A percentile compares a stretch with the other conserved stretches of the same genome.
These are phyloP conservation scores for Chelon labrosus DNA, from an alignment of 2,797 vertebrate species.

Conservation along the genomic window DNA sequence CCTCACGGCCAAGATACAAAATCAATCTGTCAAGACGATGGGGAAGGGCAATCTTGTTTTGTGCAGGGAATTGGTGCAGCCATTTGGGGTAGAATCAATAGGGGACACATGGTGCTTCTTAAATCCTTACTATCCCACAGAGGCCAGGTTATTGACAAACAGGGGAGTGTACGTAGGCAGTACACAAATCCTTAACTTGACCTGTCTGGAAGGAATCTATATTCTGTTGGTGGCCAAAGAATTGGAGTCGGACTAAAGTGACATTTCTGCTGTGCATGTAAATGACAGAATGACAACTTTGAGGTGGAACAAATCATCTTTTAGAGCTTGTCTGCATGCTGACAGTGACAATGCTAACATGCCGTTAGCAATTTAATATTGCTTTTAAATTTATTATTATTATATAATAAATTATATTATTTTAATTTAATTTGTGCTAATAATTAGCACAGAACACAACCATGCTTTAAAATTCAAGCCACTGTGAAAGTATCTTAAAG, in stretches of 20 bases:
- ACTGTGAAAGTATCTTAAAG: no score
- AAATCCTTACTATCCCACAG: conserved; percentile 69
- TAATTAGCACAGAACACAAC: no score
- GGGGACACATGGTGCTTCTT: conserved; percentile 72
- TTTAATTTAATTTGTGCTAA: no score
- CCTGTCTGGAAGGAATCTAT: conserved; percentile 45
- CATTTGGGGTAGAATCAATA: conserved; percentile 79
- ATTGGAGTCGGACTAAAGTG: conserved; percentile 12
- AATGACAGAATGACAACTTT: not conserved
- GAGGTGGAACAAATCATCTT: no score
- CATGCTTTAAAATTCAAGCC: no score
- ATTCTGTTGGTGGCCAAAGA: conserved; percentile 31
- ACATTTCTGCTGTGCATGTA: conserved; percentile 17
- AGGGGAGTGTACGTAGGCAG: conserved; percentile 29
- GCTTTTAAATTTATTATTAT: no score
- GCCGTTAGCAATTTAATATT: no score
- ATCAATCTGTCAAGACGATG: conserved; percentile 74
- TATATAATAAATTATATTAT: no score
- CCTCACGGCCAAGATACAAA: conserved; percentile 68
- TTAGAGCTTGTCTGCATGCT: no score
- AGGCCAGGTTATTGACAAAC: conserved; percentile 65
- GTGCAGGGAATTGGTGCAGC: conserved; percentile 66
- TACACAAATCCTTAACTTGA: conserved; percentile 66
- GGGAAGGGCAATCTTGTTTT: conserved; percentile 76
- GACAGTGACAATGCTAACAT: no score